Conservation (phyloP, 2,888 invertebrate genomes). For the Rhamnusium bicolor region DNA sequence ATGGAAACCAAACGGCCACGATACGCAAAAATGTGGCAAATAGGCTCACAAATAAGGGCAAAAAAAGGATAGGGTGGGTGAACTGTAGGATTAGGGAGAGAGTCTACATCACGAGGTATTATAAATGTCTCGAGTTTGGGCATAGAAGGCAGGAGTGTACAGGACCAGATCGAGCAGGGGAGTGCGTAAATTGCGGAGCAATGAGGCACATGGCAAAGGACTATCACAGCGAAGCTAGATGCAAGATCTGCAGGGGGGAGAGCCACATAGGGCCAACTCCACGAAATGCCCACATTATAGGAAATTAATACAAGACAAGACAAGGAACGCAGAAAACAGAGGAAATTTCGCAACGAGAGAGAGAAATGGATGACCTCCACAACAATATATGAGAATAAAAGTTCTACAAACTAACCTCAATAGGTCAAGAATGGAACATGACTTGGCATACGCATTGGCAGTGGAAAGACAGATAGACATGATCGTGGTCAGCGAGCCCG, state of each 20-base stretch:
- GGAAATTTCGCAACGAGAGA: not conserved
- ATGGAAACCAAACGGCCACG: no score
- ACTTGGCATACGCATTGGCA: not conserved
- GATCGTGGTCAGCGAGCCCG: no score
- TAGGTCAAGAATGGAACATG: not conserved
- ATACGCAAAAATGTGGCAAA: no score
- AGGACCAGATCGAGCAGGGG: no score
- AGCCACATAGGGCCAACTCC: not conserved
- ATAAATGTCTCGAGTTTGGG: no score
- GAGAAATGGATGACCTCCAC: not conserved
- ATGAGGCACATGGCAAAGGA: not conserved
- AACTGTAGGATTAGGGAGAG: no score
- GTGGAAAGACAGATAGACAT: not conserved
- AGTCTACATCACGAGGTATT: no score
- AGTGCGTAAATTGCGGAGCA: not conserved
- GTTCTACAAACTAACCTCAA: not conserved
- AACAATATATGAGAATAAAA: not conserved
- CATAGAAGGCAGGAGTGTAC: no score
- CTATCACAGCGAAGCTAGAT: not conserved
- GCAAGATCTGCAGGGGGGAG: not conserved
- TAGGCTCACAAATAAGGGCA: no score
- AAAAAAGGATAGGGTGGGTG: no score
- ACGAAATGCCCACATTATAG: not conserved
- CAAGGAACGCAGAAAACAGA: not conserved
- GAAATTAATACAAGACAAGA: not conserved